These are phyloP conservation scores for Unio delphinus DNA, from an alignment of 2,888 invertebrate genomes.

Conservation along the genomic window DNA sequence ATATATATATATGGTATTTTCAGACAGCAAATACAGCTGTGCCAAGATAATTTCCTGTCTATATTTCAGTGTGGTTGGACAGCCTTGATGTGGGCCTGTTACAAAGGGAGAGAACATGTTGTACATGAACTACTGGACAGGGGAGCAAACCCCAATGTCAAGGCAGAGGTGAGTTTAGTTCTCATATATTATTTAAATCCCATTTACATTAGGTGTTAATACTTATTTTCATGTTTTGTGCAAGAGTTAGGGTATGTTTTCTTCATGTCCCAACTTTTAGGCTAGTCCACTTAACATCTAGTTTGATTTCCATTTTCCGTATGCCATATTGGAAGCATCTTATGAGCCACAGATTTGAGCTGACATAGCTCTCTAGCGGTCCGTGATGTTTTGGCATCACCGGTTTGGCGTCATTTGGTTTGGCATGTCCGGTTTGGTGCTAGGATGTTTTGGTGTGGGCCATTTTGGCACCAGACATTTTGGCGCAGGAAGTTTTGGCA, in stretches of 20 bases:
- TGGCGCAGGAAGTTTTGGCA: no score
- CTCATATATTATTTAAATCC: background rate
- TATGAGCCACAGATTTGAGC: no score
- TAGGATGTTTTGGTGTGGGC: no score
- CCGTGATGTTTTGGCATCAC: no score
- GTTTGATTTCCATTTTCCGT: no score
- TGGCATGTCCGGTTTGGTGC: no score
- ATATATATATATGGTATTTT: no score
- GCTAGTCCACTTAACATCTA: background rate
- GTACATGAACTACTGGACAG: constrained; percentile 82
- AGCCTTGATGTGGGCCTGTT: constrained; percentile 96
- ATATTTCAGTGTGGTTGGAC: constrained; percentile 91
- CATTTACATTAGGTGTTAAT: background rate
- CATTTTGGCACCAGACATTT: no score
- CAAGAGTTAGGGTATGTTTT: background rate
- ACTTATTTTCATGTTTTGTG: background rate
- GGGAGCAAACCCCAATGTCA: constrained; percentile 94
- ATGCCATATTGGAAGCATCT: no score
- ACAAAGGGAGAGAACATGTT: constrained; percentile 84
- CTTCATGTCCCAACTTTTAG: background rate
- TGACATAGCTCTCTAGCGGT: no score
- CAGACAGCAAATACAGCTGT: background rate
- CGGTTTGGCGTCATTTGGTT: no score
- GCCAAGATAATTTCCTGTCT: background rate
- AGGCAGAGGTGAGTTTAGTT: constrained; percentile 81